Conservation (phyloP, 2,797 vertebrate species). For the Simalia tracyae region DNA sequence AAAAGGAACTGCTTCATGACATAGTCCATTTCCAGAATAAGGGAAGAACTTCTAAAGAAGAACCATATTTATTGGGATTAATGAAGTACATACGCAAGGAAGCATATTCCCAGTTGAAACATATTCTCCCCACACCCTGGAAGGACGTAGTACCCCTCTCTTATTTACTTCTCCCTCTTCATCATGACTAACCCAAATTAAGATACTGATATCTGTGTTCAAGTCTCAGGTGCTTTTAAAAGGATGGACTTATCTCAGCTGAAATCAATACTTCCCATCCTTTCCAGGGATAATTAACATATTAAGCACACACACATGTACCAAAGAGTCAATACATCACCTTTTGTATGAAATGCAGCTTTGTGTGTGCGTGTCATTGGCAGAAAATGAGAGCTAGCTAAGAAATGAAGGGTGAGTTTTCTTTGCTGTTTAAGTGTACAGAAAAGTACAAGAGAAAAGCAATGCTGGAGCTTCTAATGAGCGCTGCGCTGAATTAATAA, state of each 20-base stretch:
- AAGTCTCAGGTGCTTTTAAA: background rate
- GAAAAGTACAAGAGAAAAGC: background rate
- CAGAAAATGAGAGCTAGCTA: background rate
- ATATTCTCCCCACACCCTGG: background rate
- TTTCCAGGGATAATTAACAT: background rate
- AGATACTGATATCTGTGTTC: background rate
- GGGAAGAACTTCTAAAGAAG: background rate
- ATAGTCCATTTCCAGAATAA: background rate
- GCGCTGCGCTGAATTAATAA: conserved; percentile 39
- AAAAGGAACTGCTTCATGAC: no score
- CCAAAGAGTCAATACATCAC: background rate
- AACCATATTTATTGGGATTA: background rate
- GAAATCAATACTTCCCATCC: background rate
- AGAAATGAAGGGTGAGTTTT: background rate
- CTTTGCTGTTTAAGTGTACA: background rate
- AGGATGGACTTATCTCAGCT: background rate
- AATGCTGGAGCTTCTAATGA: conserved; percentile 16
- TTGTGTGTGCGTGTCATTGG: background rate
- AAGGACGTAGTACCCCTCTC: background rate
- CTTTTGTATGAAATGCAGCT: background rate
- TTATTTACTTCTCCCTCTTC: background rate
- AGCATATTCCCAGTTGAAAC: background rate
- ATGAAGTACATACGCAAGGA: background rate
- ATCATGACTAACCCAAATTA: background rate
- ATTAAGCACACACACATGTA: background rate